These are phyloP conservation scores for Synergus japonicus DNA, from an alignment of 2,888 invertebrate species.

Conservation along the genomic window DNA sequence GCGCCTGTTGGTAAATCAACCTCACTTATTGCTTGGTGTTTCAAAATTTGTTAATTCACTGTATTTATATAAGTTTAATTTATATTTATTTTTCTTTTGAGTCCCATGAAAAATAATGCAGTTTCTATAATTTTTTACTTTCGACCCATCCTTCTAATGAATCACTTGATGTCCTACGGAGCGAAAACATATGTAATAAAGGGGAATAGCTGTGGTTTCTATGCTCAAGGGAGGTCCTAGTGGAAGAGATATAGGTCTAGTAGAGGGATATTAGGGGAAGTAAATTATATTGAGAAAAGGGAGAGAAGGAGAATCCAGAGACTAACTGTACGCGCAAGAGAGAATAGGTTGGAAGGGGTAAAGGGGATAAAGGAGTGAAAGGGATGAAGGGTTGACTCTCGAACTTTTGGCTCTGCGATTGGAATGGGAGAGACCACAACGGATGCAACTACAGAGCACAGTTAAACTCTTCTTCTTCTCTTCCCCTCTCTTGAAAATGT, in stretches of 20 bases:
- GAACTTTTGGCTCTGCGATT: slow-evolving; percentile 28
- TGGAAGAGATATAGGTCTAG: neutral
- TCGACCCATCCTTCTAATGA: neutral
- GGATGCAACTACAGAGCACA: slow-evolving; percentile 26
- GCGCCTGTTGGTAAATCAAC: neutral
- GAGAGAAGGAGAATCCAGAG: neutral
- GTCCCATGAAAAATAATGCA: no score
- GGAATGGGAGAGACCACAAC: slow-evolving; percentile 36
- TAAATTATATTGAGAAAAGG: neutral
- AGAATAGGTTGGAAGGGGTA: neutral
- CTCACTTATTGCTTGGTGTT: neutral
- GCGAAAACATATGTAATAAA: neutral
- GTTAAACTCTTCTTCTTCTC: neutral
- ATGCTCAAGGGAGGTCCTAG: neutral
- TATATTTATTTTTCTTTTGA: no score
- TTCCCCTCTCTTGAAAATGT: slow-evolving; percentile 23
- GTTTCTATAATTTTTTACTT: no score
- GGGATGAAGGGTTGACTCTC: slow-evolving; percentile 5
- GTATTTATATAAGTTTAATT: neutral
- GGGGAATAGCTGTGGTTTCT: neutral
- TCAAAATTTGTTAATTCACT: neutral
- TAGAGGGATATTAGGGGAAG: neutral
- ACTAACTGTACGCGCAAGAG: neutral
- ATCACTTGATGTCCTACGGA: neutral
- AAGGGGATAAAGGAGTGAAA: neutral